These are phyloP conservation scores for Circaetus cinerascens DNA, from an alignment of 2,113 vertebrate species.

Conservation along the genomic window DNA sequence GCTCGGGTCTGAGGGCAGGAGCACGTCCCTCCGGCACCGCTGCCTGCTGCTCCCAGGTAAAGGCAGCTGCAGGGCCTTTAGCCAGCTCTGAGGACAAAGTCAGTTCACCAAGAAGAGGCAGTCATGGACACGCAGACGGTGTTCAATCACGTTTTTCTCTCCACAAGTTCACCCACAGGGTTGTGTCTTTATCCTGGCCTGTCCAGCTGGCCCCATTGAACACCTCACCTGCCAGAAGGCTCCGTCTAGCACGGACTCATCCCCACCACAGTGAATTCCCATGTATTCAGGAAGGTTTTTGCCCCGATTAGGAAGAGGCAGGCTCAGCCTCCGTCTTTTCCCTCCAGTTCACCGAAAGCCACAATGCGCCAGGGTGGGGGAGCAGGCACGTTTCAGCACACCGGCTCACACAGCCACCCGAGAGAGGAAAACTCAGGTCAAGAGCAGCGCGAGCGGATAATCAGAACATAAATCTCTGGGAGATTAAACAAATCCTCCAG, in stretches of 20 bases:
- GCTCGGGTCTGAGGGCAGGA: too few relatives aligned
- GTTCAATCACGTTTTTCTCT: too few relatives aligned
- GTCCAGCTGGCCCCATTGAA: background rate
- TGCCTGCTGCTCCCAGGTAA: too few relatives aligned
- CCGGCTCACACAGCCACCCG: background rate
- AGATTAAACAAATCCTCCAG: background rate
- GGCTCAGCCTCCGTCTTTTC: background rate
- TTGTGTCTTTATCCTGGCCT: background rate
- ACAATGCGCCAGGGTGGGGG: background rate
- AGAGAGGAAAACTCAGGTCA: background rate
- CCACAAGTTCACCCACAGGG: too few relatives aligned
- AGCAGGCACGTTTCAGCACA: background rate
- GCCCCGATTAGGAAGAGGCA: background rate
- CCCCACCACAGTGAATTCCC: background rate
- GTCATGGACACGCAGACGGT: too few relatives aligned
- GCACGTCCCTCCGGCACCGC: too few relatives aligned
- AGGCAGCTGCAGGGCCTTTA: too few relatives aligned
- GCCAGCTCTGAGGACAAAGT: too few relatives aligned
- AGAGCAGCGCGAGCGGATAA: background rate
- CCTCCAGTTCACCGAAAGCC: background rate
- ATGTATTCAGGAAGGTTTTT: background rate
- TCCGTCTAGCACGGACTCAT: background rate
- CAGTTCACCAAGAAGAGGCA: too few relatives aligned
- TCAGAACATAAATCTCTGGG: background rate
- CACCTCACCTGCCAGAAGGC: background rate